A percentile compares a stretch with the other conserved stretches of the same genome.
phyloP scores from a whole-genome alignment of 1,140 invertebrate genomes.

The Aethina tumida region DNA sequence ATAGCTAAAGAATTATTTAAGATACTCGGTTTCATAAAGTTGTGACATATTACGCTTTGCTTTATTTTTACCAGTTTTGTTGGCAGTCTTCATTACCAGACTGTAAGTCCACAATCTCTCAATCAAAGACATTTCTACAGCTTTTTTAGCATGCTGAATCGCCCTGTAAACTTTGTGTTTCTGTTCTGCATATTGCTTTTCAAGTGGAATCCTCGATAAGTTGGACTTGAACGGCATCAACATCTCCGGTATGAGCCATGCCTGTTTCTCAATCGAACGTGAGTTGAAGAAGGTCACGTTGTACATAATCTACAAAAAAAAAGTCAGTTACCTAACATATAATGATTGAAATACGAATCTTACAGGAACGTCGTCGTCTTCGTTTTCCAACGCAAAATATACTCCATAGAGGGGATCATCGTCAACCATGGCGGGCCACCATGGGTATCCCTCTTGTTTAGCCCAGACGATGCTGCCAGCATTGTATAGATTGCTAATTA shows the following conservation, averaged over 20 bases:
- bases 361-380: slow-evolving; percentile 42
- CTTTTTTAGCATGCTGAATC: slow-evolving; percentile 2
- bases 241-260: slow-evolving; percentile 2
- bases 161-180: slow-evolving; percentile 3
- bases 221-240: neutral
- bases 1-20: too few species aligned
- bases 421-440: slow-evolving; percentile 66
- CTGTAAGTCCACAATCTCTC: neutral
- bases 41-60: too few species aligned
- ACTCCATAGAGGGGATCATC: slow-evolving; percentile 52
- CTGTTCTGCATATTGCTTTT: neutral
- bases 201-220: too few species aligned
- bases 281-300: slow-evolving; percentile 7
- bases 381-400: slow-evolving; percentile 46
- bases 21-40: too few species aligned
- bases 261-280: neutral
- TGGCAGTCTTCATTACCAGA: too few species aligned
- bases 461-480: slow-evolving; percentile 59
- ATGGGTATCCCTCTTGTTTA: slow-evolving; percentile 48
- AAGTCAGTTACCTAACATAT: neutral
- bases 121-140: neutral
- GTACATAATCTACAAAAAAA: slow-evolving; percentile 6
- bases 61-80: too few species aligned
- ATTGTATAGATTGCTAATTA: slow-evolving; percentile 45
- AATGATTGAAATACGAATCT: slow-evolving; percentile 11